A percentile compares a stretch with the other conserved stretches of the same genome.
These are phyloP conservation scores for Nymphicus hollandicus DNA, from an alignment of 2,113 vertebrate species.

Conservation along the genomic window DNA sequence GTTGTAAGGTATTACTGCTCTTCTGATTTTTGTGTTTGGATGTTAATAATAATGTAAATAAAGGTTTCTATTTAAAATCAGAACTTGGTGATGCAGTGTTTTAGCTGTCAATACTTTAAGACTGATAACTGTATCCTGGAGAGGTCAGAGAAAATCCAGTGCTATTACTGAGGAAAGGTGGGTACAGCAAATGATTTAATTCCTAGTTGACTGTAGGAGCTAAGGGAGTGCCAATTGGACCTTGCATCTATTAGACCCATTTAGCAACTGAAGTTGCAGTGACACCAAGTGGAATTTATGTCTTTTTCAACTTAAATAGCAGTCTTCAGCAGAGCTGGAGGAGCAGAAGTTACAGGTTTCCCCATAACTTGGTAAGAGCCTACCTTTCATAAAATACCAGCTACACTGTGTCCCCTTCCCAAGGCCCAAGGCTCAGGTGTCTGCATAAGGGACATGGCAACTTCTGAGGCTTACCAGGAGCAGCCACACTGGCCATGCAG, in stretches of 20 bases:
- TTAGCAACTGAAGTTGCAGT: background rate
- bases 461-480: background rate
- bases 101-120: background rate
- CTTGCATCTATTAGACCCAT: background rate
- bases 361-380: background rate
- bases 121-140: background rate
- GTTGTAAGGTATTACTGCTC: slow-evolving; percentile 83
- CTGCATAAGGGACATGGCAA: rapidly evolving
- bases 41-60: slow-evolving; percentile 98
- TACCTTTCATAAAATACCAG: background rate
- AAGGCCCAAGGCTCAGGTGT: background rate
- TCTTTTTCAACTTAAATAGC: background rate
- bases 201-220: background rate
- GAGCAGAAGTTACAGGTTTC: background rate
- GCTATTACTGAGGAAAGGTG: background rate
- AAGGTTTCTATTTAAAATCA: slow-evolving; percentile 96
- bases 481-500: background rate
- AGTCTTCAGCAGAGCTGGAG: background rate
- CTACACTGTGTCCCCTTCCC: background rate
- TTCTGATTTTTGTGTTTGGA: slow-evolving; percentile 78
- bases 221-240: background rate
- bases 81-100: background rate
- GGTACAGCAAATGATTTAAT: background rate
- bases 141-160: background rate
- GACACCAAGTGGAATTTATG: rapidly evolving